phyloP scores from a whole-genome alignment of 2,797 vertebrate genomes.

The Champsocephalus esox region DNA sequence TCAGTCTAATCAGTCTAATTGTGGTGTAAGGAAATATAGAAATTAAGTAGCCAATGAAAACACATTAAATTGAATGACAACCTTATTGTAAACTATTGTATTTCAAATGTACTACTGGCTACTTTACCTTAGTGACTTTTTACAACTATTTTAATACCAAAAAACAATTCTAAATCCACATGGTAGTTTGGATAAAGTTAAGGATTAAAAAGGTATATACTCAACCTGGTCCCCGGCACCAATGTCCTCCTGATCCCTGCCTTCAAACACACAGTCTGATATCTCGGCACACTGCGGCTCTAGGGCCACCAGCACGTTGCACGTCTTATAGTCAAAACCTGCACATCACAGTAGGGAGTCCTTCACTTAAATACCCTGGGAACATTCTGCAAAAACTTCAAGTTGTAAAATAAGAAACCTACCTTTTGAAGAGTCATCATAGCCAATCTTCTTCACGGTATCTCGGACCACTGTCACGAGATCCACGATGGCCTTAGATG shows the following conservation, averaged over 20 bases:
- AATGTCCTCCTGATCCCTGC: constrained; percentile 79
- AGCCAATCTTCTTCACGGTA: constrained; percentile 83
- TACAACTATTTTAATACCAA: neutral
- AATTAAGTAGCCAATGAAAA: neutral
- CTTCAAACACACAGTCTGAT: constrained; percentile 83
- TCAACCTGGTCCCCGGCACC: constrained; percentile 86
- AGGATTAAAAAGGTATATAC: constrained; percentile 4
- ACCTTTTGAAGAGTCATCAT: constrained; percentile 82
- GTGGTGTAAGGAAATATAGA: neutral
- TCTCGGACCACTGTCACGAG: constrained; percentile 82
- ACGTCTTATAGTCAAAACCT: constrained; percentile 87
- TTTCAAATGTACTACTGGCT: neutral
- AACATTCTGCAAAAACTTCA: neutral
- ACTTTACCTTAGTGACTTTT: neutral
- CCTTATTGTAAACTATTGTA: neutral
- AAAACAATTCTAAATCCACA: neutral
- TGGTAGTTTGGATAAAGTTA: neutral
- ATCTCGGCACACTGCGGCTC: constrained; percentile 84
- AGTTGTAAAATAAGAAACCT: neutral
- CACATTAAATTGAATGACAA: neutral
- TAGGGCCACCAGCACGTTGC: constrained; percentile 82
- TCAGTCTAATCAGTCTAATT: too few species aligned
- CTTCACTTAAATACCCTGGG: rapidly evolving
- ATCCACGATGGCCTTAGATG: constrained; percentile 81
- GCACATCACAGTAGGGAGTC: constrained; percentile 2